Base-by-base conservation (phyloP, 2,797 vertebrate species). In the Emydoidea blandingii region DNA sequence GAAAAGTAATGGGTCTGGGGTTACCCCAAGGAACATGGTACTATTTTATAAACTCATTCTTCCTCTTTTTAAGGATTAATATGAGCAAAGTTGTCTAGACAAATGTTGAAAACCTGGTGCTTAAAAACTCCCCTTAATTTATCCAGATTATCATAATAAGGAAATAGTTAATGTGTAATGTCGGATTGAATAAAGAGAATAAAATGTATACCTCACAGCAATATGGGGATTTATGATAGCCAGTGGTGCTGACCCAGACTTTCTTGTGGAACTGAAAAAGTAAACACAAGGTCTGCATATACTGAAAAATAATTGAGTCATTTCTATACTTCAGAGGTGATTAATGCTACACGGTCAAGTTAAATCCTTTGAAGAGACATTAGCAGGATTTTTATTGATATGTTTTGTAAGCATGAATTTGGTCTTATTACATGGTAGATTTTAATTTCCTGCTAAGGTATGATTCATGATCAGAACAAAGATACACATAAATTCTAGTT, bases 361-460 rank as follows among this genome's bases (percentile, higher is more conserved):
- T 97, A 94, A 95, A 90, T 95, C 56, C 88, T 95, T 92, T 0
- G 7, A 95, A 95, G 91, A 97, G 87, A 85, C 57, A 90, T 92
- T 80, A 62, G 44, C 89, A 91, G 2, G 2, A 14, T 89, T 95
- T 93, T 78, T 56, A 88, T 52, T 93, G 88, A 95, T 93, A 83
- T 85, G 47, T 95, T 94, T 96, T 96, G 86, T 94, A 88, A 86
- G 68, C 86, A 79, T 82, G 65, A 68, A 74, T 96, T 97, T 97
- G 91, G 96, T 94, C 92, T 83, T 93, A 87, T 94, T 97, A 92
- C 91, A 93, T 79, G 90, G 83, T 86, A 95, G 91, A 95, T 93
- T 97, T 97, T 97, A 96, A 98, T 98, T 98, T 98, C 96, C 97
- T 97, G 68, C 91, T 95, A 85, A 95, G 89, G 85, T 92, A 88